Evolutionary conservation across 2,888 invertebrate species (phyloP).

Genomic region (Tenthredo amoena): DNA sequence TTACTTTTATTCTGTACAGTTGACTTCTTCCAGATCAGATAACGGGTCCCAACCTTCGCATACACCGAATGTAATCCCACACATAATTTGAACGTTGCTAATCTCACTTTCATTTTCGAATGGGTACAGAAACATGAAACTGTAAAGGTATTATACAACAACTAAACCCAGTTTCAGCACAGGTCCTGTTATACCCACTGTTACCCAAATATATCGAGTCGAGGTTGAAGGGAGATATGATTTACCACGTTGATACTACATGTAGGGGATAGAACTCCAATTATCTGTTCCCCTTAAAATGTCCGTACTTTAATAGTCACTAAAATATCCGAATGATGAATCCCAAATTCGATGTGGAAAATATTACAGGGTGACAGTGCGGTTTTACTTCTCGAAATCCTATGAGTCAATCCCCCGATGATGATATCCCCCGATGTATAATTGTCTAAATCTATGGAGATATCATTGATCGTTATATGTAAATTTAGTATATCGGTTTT

Average conservation of each 20-base stretch:
- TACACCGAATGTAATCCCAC: background rate
- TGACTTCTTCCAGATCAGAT: background rate
- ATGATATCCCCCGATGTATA: background rate
- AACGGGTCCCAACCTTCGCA: background rate
- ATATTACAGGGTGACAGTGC: constrained; percentile 5
- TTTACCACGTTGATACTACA: background rate
- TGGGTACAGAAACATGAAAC: background rate
- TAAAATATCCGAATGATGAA: background rate
- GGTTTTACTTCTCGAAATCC: constrained; percentile 14
- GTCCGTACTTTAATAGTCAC: background rate
- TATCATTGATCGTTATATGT: background rate
- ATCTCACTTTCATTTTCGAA: background rate
- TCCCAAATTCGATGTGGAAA: background rate
- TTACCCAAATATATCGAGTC: background rate
- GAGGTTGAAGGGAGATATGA: background rate
- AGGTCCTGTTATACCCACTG: background rate
- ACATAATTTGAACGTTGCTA: background rate
- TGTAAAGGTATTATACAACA: background rate
- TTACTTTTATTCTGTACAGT: background rate
- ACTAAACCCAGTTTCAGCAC: background rate
- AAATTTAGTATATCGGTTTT: background rate
- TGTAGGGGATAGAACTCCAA: background rate
- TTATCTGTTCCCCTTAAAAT: background rate
- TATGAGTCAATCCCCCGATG: background rate
- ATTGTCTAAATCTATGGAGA: background rate